Evolutionary conservation across 2,113 vertebrate genomes (phyloP).

Genomic region (Hyla sarda): DNA sequence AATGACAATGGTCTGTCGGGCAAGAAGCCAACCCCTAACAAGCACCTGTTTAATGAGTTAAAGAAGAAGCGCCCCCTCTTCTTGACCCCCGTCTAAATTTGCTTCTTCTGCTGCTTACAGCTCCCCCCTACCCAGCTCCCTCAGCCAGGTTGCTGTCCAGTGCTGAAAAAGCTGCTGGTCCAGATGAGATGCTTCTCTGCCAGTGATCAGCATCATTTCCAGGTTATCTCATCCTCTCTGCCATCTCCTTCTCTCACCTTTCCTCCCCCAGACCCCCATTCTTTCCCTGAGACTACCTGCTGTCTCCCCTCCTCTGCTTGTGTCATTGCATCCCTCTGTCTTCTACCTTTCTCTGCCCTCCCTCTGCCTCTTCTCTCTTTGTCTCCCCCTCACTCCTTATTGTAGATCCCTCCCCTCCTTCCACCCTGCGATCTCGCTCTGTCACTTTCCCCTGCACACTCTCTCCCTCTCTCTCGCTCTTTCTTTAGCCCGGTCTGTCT

Average conservation of each 20-base stretch:
- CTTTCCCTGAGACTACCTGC: constrained; percentile 33
- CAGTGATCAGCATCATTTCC: constrained; percentile 13
- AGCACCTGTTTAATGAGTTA: constrained; percentile 25
- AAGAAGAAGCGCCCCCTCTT: not conserved
- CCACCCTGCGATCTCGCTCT: constrained; percentile 12
- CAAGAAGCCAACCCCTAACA: not conserved
- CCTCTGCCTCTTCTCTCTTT: constrained; percentile 17
- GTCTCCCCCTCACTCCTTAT: constrained; percentile 46
- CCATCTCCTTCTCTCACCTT: constrained; percentile 40
- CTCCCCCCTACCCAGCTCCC: not conserved
- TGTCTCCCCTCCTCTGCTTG: constrained; percentile 1
- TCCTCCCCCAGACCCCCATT: constrained; percentile 46
- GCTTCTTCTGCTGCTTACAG: not conserved
- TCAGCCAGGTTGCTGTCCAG: constrained; percentile 44
- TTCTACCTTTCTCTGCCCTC: constrained; percentile 24
- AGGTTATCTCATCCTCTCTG: constrained; percentile 40
- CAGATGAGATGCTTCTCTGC: not conserved
- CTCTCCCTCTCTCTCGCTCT: constrained; percentile 39
- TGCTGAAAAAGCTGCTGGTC: constrained; percentile 45
- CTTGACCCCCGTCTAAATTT: not conserved
- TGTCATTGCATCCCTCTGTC: constrained; percentile 37
- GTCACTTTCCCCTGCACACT: constrained; percentile 45
- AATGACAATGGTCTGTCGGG: constrained; percentile 5
- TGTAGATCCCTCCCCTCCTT: constrained; percentile 42
- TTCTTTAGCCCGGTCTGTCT: constrained; percentile 44